Conservation (phyloP, 2,113 vertebrate genomes). For the Hippopotamus amphibius region DNA sequence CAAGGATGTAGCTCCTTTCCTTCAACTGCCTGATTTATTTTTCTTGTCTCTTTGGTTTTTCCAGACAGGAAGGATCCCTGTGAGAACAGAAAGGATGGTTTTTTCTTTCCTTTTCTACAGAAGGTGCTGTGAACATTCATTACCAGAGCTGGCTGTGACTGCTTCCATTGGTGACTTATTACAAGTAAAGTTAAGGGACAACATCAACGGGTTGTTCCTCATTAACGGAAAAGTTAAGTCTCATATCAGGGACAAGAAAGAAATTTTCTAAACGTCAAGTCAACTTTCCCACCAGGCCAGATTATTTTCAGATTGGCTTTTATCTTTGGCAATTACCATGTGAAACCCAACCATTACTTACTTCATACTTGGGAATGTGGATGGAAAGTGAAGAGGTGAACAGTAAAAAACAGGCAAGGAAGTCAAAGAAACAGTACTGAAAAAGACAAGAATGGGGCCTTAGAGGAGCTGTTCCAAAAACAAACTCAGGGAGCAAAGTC, state of each 20-base stretch:
- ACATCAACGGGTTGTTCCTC: not conserved
- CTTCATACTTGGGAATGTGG: not conserved
- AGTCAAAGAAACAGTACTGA: slow-evolving; percentile 38
- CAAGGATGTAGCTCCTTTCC: slow-evolving; percentile 62
- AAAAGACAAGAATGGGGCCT: slow-evolving; percentile 13
- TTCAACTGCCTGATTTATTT: slow-evolving; percentile 52
- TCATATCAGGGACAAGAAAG: slow-evolving; percentile 29
- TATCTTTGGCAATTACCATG: not conserved
- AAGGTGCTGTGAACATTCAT: slow-evolving; percentile 45
- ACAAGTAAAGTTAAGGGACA: slow-evolving; percentile 35
- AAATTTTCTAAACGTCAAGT: slow-evolving; percentile 16
- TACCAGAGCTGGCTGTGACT: not conserved
- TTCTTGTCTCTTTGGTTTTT: slow-evolving; percentile 59
- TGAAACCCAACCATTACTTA: not conserved
- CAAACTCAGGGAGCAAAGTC: not conserved
- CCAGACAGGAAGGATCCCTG: slow-evolving; percentile 55
- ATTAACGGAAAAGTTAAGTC: slow-evolving; percentile 1
- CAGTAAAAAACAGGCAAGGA: not conserved
- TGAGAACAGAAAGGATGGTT: slow-evolving; percentile 60
- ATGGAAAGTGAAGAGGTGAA: not conserved
- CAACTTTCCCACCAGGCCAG: not conserved
- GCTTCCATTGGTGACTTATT: slow-evolving; percentile 12
- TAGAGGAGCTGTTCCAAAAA: not conserved
- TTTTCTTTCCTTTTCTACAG: slow-evolving; percentile 57
- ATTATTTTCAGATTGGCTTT: slow-evolving; percentile 14